Evolutionary conservation across 2,113 vertebrate species (phyloP).

Genomic region (Coturnix japonica): DNA sequence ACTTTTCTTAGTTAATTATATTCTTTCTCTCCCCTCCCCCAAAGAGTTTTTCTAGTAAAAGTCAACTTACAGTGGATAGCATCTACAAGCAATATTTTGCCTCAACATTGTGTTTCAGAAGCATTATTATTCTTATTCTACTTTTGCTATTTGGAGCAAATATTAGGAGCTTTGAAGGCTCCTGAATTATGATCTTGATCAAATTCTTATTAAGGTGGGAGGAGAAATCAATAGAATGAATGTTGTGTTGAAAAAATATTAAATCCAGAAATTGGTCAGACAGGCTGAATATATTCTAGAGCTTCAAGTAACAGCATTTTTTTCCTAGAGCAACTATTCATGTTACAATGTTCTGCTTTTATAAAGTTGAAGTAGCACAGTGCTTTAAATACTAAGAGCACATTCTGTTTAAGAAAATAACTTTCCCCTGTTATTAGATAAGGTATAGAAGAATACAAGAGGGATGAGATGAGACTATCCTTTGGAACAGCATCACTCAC

Average conservation of each 20-base stretch:
- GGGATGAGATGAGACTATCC: constrained; percentile 71
- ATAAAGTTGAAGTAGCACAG: constrained; percentile 1
- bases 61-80: neutral
- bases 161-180: constrained; percentile 8
- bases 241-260: neutral
- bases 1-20: neutral
- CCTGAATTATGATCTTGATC: neutral
- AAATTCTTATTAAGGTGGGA: neutral
- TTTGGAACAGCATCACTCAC: constrained; percentile 65
- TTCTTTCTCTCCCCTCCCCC: neutral
- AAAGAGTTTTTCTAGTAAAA: constrained; percentile 3
- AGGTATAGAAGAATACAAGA: constrained; percentile 71
- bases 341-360: constrained; percentile 22
- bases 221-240: constrained; percentile 23
- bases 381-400: constrained; percentile 11
- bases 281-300: neutral
- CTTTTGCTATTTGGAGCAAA: neutral
- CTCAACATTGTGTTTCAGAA: neutral
- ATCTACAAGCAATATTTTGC: constrained; percentile 22
- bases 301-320: constrained; percentile 21
- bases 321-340: constrained; percentile 4
- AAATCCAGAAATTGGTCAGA: neutral
- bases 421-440: constrained; percentile 80
- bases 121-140: neutral
- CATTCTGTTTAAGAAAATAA: constrained; percentile 48